Evolutionary conservation across 2,113 vertebrate species (phyloP).

Genomic region (Python bivittatus): DNA sequence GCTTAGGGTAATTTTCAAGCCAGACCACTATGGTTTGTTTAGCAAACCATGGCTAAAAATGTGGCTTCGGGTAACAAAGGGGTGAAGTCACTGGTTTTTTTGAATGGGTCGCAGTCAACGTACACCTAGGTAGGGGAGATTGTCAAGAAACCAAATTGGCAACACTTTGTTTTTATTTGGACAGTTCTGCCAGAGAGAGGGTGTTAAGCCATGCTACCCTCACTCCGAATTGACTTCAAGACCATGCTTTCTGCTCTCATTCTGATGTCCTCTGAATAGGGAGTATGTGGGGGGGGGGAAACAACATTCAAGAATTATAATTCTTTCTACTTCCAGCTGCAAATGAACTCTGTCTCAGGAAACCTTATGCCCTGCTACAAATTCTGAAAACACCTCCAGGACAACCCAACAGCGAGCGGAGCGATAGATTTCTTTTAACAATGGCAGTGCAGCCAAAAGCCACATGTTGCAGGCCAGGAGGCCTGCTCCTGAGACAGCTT

Average conservation of each 20-base stretch:
- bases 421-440: background rate
- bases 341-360: background rate
- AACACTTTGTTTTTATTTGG: background rate
- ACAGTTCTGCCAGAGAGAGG: too few relatives aligned
- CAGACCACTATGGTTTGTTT: background rate
- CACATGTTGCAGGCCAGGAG: rapidly evolving
- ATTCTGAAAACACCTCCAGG: rapidly evolving
- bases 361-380: too few relatives aligned
- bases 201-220: too few relatives aligned
- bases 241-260: background rate
- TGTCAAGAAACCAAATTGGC: background rate
- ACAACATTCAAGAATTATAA: background rate
- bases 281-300: too few relatives aligned
- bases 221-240: too few relatives aligned
- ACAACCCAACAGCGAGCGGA: rapidly evolving
- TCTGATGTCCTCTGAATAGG: background rate
- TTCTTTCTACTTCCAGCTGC: background rate
- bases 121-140: background rate
- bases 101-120: background rate
- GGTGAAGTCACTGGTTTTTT: background rate
- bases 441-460: rapidly evolving
- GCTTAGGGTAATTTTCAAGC: background rate
- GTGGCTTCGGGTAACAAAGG: background rate
- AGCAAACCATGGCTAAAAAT: background rate
- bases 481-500: rapidly evolving